These are phyloP conservation scores for Eutolmus rufibarbis DNA, from an alignment of 2,888 invertebrate genomes.

Conservation along the genomic window DNA sequence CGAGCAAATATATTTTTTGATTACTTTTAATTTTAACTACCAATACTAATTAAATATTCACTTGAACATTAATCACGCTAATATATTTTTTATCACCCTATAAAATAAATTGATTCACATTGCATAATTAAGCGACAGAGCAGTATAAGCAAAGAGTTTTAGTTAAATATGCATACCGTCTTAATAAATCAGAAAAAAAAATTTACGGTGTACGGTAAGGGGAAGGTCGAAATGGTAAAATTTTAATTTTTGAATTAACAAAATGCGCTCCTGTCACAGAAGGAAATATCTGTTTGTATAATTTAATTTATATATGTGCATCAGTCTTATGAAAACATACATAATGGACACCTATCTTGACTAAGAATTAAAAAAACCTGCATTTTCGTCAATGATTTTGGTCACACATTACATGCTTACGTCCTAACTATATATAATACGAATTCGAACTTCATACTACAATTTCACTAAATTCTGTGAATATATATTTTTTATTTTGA, in stretches of 20 bases:
- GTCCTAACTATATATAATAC: not conserved
- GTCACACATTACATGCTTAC: not conserved
- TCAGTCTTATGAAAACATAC: not conserved
- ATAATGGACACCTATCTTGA: not conserved
- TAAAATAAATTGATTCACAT: not conserved
- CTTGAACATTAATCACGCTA: not conserved
- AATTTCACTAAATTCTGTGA: not conserved
- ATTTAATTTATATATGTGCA: not conserved
- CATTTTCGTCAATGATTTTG: not conserved
- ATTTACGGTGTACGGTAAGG: not conserved
- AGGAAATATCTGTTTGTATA: not conserved
- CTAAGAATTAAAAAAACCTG: not conserved
- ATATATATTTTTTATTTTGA: not conserved
- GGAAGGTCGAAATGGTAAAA: not conserved
- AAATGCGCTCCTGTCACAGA: not conserved
- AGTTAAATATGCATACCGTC: not conserved
- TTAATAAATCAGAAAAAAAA: not conserved
- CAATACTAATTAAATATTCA: not conserved
- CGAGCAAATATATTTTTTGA: too few relatives aligned
- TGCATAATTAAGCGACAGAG: not conserved
- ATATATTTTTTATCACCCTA: not conserved
- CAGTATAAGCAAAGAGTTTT: not conserved
- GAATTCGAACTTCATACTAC: not conserved
- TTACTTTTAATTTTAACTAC: not conserved
- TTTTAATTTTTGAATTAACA: not conserved